Evolutionary conservation across 2,888 invertebrate species (phyloP).

Genomic region (Orchestes rusci): DNA sequence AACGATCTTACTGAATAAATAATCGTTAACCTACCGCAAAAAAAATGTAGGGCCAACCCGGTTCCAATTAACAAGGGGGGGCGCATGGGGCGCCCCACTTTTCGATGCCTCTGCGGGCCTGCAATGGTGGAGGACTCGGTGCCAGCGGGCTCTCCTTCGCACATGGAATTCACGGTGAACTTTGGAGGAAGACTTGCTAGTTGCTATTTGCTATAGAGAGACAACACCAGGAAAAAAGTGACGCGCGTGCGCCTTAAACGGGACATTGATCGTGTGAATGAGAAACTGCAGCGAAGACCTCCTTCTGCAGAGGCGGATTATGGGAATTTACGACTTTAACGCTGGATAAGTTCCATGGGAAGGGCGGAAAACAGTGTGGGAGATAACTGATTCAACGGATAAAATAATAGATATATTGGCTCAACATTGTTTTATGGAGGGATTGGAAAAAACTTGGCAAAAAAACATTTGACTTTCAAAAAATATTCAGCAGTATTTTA

Average conservation of each 20-base stretch:
- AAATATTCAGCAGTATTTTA: too few species aligned
- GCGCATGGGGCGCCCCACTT: constrained; percentile 26
- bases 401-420: too few species aligned
- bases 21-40: constrained; percentile 25
- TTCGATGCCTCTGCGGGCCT: constrained; percentile 19
- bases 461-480: too few species aligned
- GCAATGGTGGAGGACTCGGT: constrained; percentile 21
- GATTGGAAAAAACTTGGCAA: too few species aligned
- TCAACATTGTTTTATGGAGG: too few species aligned
- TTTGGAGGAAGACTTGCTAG: too few species aligned
- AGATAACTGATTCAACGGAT: too few species aligned
- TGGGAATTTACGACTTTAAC: too few species aligned
- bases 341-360: too few species aligned
- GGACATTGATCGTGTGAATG: constrained; percentile 16
- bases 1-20: too few species aligned
- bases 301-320: constrained; percentile 1
- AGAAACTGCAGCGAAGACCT: constrained; percentile 11
- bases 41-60: constrained; percentile 18
- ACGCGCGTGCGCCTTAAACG: neutral
- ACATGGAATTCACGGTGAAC: constrained; percentile 17
- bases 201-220: too few species aligned
- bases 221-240: neutral
- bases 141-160: constrained; percentile 15
- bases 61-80: constrained; percentile 14
- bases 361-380: too few species aligned